A percentile compares a stretch with the other conserved stretches of the same genome.
Conservation (phyloP, 1,140 invertebrate genomes). For the Cherax quadricarinatus region DNA sequence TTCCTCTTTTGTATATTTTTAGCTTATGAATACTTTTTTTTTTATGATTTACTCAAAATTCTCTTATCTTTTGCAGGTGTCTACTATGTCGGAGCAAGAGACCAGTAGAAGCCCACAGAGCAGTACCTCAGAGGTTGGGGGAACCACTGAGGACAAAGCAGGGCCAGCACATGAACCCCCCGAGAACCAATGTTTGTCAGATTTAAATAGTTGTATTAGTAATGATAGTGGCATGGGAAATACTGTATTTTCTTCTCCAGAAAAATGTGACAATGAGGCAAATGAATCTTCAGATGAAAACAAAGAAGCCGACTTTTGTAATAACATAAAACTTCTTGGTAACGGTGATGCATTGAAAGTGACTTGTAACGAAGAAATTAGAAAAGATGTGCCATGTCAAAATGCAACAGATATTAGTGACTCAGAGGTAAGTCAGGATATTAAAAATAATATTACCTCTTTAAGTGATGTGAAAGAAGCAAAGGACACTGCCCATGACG, state of each 20-base stretch:
- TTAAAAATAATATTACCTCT: neutral
- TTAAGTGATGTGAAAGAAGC: neutral
- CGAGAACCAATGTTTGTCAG: slow-evolving; percentile 4
- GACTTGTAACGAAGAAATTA: neutral
- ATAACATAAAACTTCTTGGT: neutral
- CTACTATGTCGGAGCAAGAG: slow-evolving; percentile 65
- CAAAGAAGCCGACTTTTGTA: slow-evolving; percentile 22
- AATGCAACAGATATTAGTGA: neutral
- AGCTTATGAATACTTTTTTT: too few relatives aligned
- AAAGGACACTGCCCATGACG: neutral
- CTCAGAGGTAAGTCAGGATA: neutral
- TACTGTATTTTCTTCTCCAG: slow-evolving; percentile 45
- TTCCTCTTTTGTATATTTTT: too few relatives aligned
- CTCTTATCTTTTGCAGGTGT: slow-evolving; percentile 26
- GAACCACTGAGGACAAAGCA: neutral
- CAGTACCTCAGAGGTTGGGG: neutral
- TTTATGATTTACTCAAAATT: neutral
- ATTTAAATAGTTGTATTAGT: slow-evolving; percentile 18
- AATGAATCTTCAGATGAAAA: neutral
- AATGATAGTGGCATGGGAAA: slow-evolving; percentile 60
- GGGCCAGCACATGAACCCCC: neutral
- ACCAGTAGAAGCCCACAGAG: slow-evolving; percentile 59
- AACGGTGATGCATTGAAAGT: neutral
- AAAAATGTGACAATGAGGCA: slow-evolving; percentile 47
- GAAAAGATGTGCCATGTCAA: neutral